These are phyloP conservation scores for Drosophila melanica DNA, from an alignment of 1,140 invertebrate genomes.

Conservation along the genomic window DNA sequence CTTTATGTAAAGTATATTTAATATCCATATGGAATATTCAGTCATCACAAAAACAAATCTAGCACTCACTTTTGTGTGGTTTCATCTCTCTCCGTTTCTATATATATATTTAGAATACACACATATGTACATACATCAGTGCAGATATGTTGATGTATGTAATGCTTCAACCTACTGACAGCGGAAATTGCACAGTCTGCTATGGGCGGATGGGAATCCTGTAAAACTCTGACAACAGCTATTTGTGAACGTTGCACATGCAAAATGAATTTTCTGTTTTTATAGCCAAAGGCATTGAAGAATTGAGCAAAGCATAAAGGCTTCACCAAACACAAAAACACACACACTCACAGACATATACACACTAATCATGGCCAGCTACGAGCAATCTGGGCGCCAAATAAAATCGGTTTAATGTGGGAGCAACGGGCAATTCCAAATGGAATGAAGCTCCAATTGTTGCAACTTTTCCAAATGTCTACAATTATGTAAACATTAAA, in stretches of 20 bases:
- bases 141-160: not conserved
- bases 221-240: conserved; percentile 10
- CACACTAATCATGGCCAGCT: conserved; percentile 32
- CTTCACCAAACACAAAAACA: not conserved
- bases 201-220: not conserved
- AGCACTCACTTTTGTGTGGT: too few species aligned
- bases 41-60: too few species aligned
- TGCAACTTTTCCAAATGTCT: not conserved
- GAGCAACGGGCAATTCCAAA: not conserved
- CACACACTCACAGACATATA: too few species aligned
- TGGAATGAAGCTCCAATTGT: conserved; percentile 1
- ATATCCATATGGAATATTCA: too few species aligned
- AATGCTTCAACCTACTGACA: not conserved
- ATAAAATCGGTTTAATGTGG: not conserved
- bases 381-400: conserved; percentile 15
- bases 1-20: too few species aligned
- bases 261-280: conserved; percentile 39
- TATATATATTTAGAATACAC: too few species aligned
- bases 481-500: not conserved
- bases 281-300: conserved; percentile 15
- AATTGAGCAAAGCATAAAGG: not conserved
- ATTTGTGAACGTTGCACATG: conserved; percentile 15
- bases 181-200: conserved; percentile 34
- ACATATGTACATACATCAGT: too few species aligned
- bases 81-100: too few species aligned